phyloP scores from a whole-genome alignment of 1,140 invertebrate species.

The Leptestheria dahalacensis region DNA sequence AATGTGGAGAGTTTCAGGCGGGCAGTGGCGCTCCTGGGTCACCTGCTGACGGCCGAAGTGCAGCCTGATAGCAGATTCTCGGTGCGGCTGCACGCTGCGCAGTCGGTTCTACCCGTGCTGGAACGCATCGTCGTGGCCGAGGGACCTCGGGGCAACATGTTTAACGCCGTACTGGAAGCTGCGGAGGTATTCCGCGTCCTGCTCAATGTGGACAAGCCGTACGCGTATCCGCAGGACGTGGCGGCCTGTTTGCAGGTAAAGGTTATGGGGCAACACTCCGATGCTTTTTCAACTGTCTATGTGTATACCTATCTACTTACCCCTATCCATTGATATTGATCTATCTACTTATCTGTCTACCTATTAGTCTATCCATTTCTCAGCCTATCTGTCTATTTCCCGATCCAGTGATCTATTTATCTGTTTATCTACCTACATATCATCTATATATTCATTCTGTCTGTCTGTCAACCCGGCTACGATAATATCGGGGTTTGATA shows the following conservation, averaged over 20 bases:
- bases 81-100: not conserved
- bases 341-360: too few relatives aligned
- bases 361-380: too few relatives aligned
- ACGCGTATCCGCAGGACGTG: constrained; percentile 5
- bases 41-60: not conserved
- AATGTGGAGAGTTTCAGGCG: not conserved
- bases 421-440: too few relatives aligned
- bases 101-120: not conserved
- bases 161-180: not conserved
- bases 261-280: too few relatives aligned
- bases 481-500: too few relatives aligned
- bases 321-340: too few relatives aligned
- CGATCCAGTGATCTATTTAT: too few relatives aligned
- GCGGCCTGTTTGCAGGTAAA: not conserved
- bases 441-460: too few relatives aligned
- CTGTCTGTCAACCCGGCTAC: too few relatives aligned
- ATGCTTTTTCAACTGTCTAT: not conserved
- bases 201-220: not conserved
- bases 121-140: not conserved
- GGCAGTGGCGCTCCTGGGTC: not conserved
- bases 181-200: not conserved
- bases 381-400: too few relatives aligned
- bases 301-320: too few relatives aligned
- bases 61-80: not conserved
- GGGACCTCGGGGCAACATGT: not conserved